Evolutionary conservation across 2,797 vertebrate species (phyloP).

Genomic region (Artibeus lituratus): DNA sequence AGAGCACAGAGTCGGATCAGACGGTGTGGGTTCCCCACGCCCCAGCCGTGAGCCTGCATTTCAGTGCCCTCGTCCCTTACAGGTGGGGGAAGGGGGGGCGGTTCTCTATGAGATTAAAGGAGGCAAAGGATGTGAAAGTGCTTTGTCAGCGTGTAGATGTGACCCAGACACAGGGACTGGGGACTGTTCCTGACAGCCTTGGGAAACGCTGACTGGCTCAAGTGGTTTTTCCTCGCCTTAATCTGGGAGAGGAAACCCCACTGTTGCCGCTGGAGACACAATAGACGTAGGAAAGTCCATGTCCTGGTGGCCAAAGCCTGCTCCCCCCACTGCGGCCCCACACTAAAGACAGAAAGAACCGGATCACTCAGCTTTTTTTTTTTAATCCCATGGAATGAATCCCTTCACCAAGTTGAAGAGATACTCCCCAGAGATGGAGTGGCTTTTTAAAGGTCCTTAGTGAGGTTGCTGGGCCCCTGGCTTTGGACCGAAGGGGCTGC

Average conservation of each 20-base stretch:
- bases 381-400: not conserved
- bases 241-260: not conserved
- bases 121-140: not conserved
- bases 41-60: not conserved
- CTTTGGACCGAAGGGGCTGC: not conserved
- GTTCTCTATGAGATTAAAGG: not conserved
- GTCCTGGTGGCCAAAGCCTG: no score
- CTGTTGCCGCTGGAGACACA: not conserved
- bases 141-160: not conserved
- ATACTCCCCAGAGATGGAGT: not conserved
- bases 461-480: not conserved
- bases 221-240: not conserved
- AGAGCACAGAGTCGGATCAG: not conserved
- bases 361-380: not conserved
- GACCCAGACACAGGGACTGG: not conserved
- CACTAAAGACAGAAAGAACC: not conserved
- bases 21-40: not conserved
- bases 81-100: not conserved
- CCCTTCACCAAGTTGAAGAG: not conserved
- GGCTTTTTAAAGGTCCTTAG: not conserved
- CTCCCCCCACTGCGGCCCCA: not conserved
- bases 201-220: not conserved
- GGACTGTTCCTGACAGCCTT: not conserved
- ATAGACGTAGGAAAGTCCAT: fast-evolving
- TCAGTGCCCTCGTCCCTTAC: not conserved